These are phyloP conservation scores for Nothocercus nigrocapillus DNA, from an alignment of 2,113 vertebrate genomes.

Conservation along the genomic window DNA sequence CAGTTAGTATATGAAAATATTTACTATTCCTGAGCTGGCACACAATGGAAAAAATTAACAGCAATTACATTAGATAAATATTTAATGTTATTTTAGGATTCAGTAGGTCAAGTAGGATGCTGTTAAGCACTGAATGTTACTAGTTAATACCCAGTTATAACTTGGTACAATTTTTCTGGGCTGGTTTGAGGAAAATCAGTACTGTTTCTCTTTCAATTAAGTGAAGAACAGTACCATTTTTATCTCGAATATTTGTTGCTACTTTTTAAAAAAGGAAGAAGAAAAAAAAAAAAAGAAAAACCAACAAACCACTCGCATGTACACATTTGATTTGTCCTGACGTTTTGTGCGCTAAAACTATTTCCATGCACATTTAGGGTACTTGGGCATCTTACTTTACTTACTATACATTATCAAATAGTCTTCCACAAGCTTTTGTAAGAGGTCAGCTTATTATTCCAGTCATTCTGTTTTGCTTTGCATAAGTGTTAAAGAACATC, in stretches of 20 bases:
- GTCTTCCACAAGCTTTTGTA: not conserved
- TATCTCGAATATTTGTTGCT: not conserved
- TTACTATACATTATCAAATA: not conserved
- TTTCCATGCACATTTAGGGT: not conserved
- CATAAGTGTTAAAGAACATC: not conserved
- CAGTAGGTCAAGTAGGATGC: not conserved
- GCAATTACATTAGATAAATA: not conserved
- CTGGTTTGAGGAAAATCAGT: not conserved
- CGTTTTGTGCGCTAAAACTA: not conserved
- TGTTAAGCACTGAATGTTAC: not conserved
- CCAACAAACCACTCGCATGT: no score
- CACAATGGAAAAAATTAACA: not conserved
- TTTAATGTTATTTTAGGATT: not conserved
- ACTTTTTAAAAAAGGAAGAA: not conserved
- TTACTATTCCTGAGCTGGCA: not conserved
- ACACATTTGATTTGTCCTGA: not conserved
- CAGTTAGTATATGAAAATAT: not conserved
- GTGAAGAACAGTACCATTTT: not conserved
- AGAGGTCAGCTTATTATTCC: not conserved
- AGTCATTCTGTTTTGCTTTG: not conserved
- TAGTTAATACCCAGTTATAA: not conserved
- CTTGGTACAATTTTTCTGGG: not conserved
- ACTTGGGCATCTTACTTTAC: not conserved
- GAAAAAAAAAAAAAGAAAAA: not conserved
- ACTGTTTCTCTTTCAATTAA: not conserved